Conservation (phyloP, 2,888 invertebrate species). For the Phasia obesa region DNA sequence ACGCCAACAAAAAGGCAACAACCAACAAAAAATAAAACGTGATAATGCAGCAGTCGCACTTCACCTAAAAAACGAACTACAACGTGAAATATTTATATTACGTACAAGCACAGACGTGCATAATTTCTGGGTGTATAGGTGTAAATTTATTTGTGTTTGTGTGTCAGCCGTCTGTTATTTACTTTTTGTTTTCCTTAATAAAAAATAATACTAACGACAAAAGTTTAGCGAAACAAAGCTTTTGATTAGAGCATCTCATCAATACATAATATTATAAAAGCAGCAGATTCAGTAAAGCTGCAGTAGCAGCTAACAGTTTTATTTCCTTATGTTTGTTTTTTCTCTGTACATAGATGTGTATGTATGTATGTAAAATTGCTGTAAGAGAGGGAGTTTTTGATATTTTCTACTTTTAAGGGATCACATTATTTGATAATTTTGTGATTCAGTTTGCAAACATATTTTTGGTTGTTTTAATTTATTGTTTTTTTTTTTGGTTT, state of each 20-base stretch:
- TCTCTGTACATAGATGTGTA: not conserved
- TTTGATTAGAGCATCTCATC: constrained; percentile 27
- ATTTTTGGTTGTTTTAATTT: constrained; percentile 19
- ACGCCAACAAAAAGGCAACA: constrained; percentile 25
- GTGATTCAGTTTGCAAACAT: constrained; percentile 25
- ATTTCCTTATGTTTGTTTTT: constrained; percentile 8
- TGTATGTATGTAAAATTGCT: constrained; percentile 8
- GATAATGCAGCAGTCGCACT: constrained; percentile 63
- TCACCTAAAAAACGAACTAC: constrained; percentile 15
- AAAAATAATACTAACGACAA: not conserved
- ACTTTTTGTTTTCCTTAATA: constrained; percentile 15
- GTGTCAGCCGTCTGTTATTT: constrained; percentile 39
- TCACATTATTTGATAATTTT: constrained; percentile 22
- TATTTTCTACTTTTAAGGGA: constrained; percentile 34
- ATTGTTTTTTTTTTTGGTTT: not conserved
- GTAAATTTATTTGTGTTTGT: constrained; percentile 29
- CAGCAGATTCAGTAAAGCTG: constrained; percentile 6
- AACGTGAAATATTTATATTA: not conserved
- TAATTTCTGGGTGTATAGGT: constrained; percentile 12
- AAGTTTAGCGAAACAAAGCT: constrained; percentile 5
- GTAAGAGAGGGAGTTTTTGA: constrained; percentile 46
- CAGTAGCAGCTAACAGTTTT: not conserved
- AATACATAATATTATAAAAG: constrained; percentile 5
- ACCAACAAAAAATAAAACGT: constrained; percentile 59
- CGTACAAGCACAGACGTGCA: constrained; percentile 6